Evolutionary conservation across 2,888 invertebrate genomes (phyloP).

Genomic region (Pyralis farinalis): DNA sequence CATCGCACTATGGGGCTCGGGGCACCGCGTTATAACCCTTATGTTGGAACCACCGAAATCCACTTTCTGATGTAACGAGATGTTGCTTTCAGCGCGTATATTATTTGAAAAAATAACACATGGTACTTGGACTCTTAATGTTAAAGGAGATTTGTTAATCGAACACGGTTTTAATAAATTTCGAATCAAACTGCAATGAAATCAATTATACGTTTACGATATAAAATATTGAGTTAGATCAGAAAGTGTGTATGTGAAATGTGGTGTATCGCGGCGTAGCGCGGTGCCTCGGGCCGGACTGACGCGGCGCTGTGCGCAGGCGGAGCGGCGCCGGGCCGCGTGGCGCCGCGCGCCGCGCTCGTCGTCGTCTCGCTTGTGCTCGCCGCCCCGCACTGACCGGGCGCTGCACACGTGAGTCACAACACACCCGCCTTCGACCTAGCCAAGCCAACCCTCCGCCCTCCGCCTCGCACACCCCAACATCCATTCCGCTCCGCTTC

Average conservation of each 20-base stretch:
- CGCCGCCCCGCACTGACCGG: slow-evolving; percentile 75
- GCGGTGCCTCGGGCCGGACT: slow-evolving; percentile 27
- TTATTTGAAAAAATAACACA: too few relatives aligned
- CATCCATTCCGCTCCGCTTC: slow-evolving; percentile 21
- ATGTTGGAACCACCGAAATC: slow-evolving; percentile 14
- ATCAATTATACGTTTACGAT: too few relatives aligned
- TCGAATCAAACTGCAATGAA: neutral
- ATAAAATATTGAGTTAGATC: slow-evolving; percentile 12
- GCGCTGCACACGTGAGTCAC: slow-evolving; percentile 70
- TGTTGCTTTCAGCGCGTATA: neutral
- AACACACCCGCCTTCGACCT: slow-evolving; percentile 21
- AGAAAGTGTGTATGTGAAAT: slow-evolving; percentile 16
- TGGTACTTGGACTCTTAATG: too few relatives aligned
- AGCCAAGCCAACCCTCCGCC: slow-evolving; percentile 15
- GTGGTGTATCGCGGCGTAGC: slow-evolving; percentile 15
- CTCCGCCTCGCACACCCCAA: slow-evolving; percentile 16
- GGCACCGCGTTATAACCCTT: slow-evolving; percentile 32
- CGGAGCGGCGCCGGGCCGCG: slow-evolving; percentile 61
- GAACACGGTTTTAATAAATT: too few relatives aligned
- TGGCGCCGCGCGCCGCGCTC: slow-evolving; percentile 58
- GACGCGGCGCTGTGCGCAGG: slow-evolving; percentile 63
- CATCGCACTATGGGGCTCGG: slow-evolving; percentile 77
- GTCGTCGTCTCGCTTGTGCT: slow-evolving; percentile 60
- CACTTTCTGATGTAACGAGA: slow-evolving; percentile 29
- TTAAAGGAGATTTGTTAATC: too few relatives aligned